A percentile compares a stretch with the other conserved stretches of the same genome.
Conservation (phyloP, 92 coral and sea anemone species). For the Epizoanthus stellaris region DNA sequence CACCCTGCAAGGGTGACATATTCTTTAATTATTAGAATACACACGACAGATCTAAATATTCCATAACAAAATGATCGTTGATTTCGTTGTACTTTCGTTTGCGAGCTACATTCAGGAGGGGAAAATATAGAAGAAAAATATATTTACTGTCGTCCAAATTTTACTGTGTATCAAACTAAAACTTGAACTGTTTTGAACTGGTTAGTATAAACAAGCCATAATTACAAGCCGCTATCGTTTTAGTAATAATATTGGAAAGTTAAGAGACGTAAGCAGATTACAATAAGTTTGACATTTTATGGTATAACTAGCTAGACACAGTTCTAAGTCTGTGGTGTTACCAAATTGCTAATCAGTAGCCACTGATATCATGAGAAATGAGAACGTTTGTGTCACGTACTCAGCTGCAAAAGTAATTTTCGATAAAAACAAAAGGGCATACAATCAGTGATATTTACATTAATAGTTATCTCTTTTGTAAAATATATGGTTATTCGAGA, state of each 20-base stretch:
- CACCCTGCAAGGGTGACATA: not conserved
- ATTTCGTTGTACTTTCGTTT: not conserved
- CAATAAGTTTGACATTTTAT: too few species aligned
- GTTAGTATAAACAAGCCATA: not conserved
- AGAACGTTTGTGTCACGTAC: too few species aligned
- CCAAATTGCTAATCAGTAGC: too few species aligned
- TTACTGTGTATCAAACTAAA: not conserved
- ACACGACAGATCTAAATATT: not conserved
- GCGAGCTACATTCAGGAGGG: not conserved
- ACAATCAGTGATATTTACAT: too few species aligned
- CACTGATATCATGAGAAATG: too few species aligned
- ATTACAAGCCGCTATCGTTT: not conserved
- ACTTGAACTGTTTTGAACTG: slow-evolving; percentile 4
- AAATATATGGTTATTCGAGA: too few species aligned
- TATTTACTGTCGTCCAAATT: not conserved
- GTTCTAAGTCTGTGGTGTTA: not conserved
- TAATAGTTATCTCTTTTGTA: too few species aligned
- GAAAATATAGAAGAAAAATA: not conserved
- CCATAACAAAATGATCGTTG: not conserved
- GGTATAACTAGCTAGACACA: not conserved
- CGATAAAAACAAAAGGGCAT: too few species aligned
- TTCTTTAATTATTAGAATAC: not conserved
- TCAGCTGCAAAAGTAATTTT: too few species aligned
- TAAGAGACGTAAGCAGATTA: too few species aligned
- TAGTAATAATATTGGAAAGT: not conserved